Base-by-base conservation (phyloP, 2,113 vertebrate genomes). In the Eira barbara region DNA sequence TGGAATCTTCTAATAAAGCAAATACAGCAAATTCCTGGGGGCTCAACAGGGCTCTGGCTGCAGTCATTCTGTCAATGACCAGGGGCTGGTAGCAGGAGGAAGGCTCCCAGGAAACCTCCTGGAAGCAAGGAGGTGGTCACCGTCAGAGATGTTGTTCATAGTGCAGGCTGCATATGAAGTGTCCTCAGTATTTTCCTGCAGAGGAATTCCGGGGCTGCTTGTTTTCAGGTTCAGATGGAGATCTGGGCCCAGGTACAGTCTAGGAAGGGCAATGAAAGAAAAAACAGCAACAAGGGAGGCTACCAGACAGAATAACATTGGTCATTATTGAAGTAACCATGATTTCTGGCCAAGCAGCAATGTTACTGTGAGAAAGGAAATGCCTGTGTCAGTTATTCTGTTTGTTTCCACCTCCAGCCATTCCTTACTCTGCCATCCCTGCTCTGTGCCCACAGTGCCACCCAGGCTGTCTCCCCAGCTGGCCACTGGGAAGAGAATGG, bases 121-220 rank as follows among this genome's bases (percentile, higher is more conserved):
- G 25, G 39, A 9, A 65, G 9, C 55, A 55, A n/a, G 15, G 4
- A 42, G 13, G n/a, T 8, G 0, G 17, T 11, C 45, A 63, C 25
- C 0, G 7, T 34, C 47, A 36, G 47, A 31, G 39, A 21, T 0
- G 0, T 7, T 52, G 59, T 13, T 78, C n/a, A 45, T 1, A 42
- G 15, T 15, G 25, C 12, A 13, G 71, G 12, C 18, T 84, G 20
- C 4, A 7, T 6, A 49, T 31, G 6, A 71, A 65, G 3, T 23
- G 0, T 34, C 25, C 11, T 55, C 14, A 12, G 29, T 8, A 25
- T 39, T 91, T 73, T 39, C 14, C 10, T 39, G 31, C 74, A 39
- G 34, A 82, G 39, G 7, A 59, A 39, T 45, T 39, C 25, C 11
- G n/a, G 10, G 27, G 4, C 21, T 49, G 42, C 29, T 71, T 47